These are phyloP conservation scores for Phyto melanocephala DNA, from an alignment of 2,888 invertebrate genomes.

Conservation along the genomic window DNA sequence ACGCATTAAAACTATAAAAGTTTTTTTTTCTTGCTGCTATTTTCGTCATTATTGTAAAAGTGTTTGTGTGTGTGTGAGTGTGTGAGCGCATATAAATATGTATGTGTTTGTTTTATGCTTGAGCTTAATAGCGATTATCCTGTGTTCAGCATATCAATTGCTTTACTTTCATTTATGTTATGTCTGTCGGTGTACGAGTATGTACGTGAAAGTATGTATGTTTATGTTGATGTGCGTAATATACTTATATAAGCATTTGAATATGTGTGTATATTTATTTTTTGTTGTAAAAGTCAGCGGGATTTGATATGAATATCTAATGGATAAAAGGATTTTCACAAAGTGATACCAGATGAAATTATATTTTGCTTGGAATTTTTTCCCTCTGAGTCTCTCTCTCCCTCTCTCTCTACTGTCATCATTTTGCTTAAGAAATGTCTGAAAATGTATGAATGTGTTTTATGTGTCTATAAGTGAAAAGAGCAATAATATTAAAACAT, in stretches of 20 bases:
- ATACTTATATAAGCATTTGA: slow-evolving; percentile 49
- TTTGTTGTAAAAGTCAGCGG: slow-evolving; percentile 59
- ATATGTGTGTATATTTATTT: slow-evolving; percentile 51
- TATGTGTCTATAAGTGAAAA: too few species aligned
- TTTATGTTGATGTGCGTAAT: neutral
- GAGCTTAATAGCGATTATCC: slow-evolving; percentile 63
- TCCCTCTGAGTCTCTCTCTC: too few species aligned
- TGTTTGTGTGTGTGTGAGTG: neutral
- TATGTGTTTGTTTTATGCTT: slow-evolving; percentile 39
- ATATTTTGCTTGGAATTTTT: neutral
- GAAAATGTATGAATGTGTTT: neutral
- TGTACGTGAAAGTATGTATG: neutral
- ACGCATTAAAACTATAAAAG: slow-evolving; percentile 55
- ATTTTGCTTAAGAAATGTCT: neutral
- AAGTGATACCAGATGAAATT: slow-evolving; percentile 41
- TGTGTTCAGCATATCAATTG: slow-evolving; percentile 64
- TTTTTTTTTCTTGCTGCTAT: slow-evolving; percentile 33
- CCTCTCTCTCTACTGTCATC: neutral
- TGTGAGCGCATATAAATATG: neutral
- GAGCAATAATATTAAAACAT: neutral
- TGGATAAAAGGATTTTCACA: slow-evolving; percentile 59
- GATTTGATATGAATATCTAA: slow-evolving; percentile 57
- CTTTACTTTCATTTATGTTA: slow-evolving; percentile 28
- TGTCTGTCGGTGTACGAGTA: neutral
- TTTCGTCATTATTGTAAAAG: slow-evolving; percentile 26